A percentile compares a stretch with the other conserved stretches of the same genome.
phyloP scores from a whole-genome alignment of 2,888 invertebrate genomes.

The Ennomos quercinarius region DNA sequence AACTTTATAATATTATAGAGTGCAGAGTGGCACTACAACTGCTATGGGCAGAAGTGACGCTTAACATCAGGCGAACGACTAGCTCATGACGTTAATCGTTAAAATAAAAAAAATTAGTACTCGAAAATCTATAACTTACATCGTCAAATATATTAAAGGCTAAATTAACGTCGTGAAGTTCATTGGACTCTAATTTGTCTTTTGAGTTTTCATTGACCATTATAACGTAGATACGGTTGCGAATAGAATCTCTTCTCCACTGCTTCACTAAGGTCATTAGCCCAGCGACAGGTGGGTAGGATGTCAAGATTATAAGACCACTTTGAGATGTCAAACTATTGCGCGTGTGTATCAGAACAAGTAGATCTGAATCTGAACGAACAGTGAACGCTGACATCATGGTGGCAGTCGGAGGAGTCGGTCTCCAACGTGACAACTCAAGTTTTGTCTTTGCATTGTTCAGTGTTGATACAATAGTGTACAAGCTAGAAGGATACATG shows the following conservation, averaged over 20 bases:
- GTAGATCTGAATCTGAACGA: constrained; percentile 32
- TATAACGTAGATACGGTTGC: constrained; percentile 39
- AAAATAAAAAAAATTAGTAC: neutral
- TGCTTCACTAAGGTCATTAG: constrained; percentile 40
- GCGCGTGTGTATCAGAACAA: constrained; percentile 31
- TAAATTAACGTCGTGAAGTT: constrained; percentile 34
- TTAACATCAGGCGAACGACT: too few relatives aligned
- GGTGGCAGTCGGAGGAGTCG: constrained; percentile 13
- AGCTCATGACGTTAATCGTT: neutral
- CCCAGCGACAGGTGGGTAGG: constrained; percentile 38
- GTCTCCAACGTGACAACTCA: constrained; percentile 42
- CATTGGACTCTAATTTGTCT: constrained; percentile 12
- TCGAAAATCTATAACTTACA: constrained; percentile 29
- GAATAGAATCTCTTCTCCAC: constrained; percentile 41
- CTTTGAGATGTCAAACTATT: constrained; percentile 29
- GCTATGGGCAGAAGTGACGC: too few relatives aligned
- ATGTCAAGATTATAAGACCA: constrained; percentile 39
- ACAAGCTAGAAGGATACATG: constrained; percentile 1
- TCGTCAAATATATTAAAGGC: constrained; percentile 36
- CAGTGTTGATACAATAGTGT: constrained; percentile 9
- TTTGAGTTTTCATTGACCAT: constrained; percentile 29
- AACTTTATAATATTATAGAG: too few relatives aligned
- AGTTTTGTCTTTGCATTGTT: constrained; percentile 27
- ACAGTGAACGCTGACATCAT: constrained; percentile 30
- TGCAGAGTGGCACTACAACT: too few relatives aligned